Conservation (phyloP, 2,797 vertebrate genomes). For the Anas bahamensis region DNA sequence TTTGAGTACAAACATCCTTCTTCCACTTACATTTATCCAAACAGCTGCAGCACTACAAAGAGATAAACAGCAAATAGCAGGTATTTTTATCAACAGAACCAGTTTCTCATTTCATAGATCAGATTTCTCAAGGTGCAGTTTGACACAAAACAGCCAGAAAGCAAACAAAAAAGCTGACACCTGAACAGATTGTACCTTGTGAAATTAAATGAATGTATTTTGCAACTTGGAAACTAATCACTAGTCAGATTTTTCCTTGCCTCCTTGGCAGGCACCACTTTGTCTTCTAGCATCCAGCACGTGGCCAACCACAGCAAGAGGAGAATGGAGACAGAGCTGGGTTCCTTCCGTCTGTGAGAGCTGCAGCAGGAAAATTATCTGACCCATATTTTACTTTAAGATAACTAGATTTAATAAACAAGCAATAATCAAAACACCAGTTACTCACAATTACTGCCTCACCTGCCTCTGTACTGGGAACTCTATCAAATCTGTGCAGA, state of each 20-base stretch:
- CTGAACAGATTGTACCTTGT: not conserved
- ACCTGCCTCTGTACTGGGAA: not conserved
- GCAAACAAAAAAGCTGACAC: not conserved
- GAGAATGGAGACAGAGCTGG: not conserved
- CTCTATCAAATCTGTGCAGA: not conserved
- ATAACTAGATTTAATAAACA: not conserved
- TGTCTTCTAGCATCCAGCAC: accelerated
- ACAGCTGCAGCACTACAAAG: not conserved
- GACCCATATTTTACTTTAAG: not conserved
- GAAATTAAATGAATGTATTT: not conserved
- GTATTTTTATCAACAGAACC: not conserved
- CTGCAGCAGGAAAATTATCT: accelerated
- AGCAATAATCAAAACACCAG: not conserved
- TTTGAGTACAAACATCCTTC: not conserved
- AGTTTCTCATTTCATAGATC: not conserved
- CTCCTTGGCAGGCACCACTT: not conserved
- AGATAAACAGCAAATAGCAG: not conserved
- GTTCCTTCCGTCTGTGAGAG: not conserved
- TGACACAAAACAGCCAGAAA: not conserved
- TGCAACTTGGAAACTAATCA: not conserved
- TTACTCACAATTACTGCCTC: not conserved
- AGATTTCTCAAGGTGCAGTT: not conserved
- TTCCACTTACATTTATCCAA: not conserved
- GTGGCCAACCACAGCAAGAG: not conserved
- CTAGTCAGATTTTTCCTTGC: not conserved